Percentiles rank a stretch among this genome's conserved stretches.
Evolutionary conservation across 2,888 invertebrate species (phyloP).

Genomic region (Schizaphis graminum): DNA sequence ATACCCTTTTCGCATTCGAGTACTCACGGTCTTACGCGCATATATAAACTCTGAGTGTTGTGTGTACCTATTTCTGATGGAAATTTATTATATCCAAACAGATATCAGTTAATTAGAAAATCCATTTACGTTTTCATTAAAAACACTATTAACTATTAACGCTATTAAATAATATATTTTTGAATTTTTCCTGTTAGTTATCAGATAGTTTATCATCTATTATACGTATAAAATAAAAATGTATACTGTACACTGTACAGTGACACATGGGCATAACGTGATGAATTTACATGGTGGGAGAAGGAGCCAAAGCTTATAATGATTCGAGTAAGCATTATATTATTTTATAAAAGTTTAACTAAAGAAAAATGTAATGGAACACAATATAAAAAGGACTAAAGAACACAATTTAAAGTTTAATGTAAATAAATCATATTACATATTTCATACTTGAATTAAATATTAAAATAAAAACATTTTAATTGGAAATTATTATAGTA

Average conservation of each 20-base stretch:
- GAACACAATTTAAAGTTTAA: no score
- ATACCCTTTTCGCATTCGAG: constrained; percentile 22
- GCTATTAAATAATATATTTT: neutral
- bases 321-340: no score
- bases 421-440: no score
- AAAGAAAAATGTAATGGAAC: no score
- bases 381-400: no score
- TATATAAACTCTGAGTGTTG: neutral
- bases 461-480: no score
- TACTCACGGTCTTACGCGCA: neutral
- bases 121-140: constrained; percentile 27
- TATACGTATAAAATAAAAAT: neutral
- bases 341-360: no score
- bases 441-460: no score
- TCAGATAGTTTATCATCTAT: neutral
- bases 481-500: no score
- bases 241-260: neutral
- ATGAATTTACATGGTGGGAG: no score
- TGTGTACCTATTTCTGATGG: neutral
- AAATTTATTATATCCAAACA: constrained; percentile 43
- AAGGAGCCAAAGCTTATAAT: no score
- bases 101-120: constrained; percentile 39
- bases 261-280: neutral
- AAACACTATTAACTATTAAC: neutral
- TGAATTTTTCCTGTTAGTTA: neutral